Evolutionary conservation across 2,888 invertebrate genomes (phyloP), one percentile per base, ranked within the genome.

Genomic region (Cepaea hortensis): DNA sequence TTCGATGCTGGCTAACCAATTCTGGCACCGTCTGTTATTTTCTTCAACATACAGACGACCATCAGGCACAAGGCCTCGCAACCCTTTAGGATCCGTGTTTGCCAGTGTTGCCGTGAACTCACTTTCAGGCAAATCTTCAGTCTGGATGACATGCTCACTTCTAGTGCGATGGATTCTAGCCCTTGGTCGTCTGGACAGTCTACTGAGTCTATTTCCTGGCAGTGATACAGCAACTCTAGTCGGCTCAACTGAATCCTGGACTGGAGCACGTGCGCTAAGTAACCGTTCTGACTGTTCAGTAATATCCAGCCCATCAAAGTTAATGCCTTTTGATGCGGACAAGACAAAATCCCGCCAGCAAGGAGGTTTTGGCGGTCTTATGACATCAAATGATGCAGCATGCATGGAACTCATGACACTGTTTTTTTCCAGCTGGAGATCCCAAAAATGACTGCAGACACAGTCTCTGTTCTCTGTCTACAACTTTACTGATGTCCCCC

Each of bases 151-250:
- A 83, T 91, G 90, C 85, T 93, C 91, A 88, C 93, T 93, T 48
- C 92, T 91, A 11, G 93, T 93, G 62, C 93, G 90, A 84, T 93
- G 93, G 50, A 93, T 91, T 86, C 89, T 90, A 35, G 92, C 91
- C 55, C 92, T 91, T 15, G 87, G 87, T 80, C 87, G 70, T 9
- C 84, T 65, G 65, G 73, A 80, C 15, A 84, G 48, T 1, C 87
- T 79, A 85, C 84, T 76, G 23, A 77, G 70, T 76, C 81, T 84
- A 48, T 79, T 84, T 35, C 79, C 83, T 18, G 87, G 84, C 9
- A 80, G 23, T 0, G 81, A 77, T 7, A 81, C 65, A 9, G 81
- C 46, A 20, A 65, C 48, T 15, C 79, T 46, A 48, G 76, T 68
- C 11, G 68, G 15, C 23, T 70, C 80, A 11, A 62, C 18, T 3